Base-by-base conservation (phyloP, 2,888 invertebrate genomes). In the Drosophila kanekoi region DNA sequence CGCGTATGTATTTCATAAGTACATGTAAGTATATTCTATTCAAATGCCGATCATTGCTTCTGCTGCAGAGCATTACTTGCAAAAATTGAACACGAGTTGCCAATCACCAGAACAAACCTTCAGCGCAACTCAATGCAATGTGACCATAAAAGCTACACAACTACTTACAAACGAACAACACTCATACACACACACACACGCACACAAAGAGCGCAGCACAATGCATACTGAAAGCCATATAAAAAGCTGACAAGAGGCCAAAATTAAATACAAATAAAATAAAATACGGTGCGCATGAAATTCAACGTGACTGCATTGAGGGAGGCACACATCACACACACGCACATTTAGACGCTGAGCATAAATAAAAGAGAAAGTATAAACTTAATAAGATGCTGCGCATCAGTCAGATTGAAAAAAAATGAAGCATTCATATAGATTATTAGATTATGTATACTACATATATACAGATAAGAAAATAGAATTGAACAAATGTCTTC, bases 331-430 rank as follows among this genome's bases (percentile, higher is more conserved):
- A 48, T 10, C 20, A 44, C 41, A 52, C 11, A 63, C 16, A 33
- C n/a, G 32, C 18, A 43, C n/a, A 48, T 40, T 44, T n/a, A 48
- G 18, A 56, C 14, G 54, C 51, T 71, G 62, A 74, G 73, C 79
- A 84, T 81, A 87, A 81, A 79, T 83, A 84, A 87, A 83, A 85
- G 87, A 83, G 83, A 83, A 83, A 83, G 83, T 87, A 79, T 81
- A 73, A 73, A 59, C 60, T 68, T 70, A 63, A 71, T 53, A 78
- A 85, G 79, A 85, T 73, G 82, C 65, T 70, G 51, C 47, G 44
- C 61, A 77, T 63, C 59, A 56, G 41, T 32, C 41, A 44, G 41
- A 18, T n/a, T n/a, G 2, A 33, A 45, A 52, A 57, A 51, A 47
- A 49, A 10, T 23, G 8, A 48, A 32, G 28, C 33, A 43, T 33